Conservation (phyloP, 2,888 invertebrate species). For the Prenolepis imparis region DNA sequence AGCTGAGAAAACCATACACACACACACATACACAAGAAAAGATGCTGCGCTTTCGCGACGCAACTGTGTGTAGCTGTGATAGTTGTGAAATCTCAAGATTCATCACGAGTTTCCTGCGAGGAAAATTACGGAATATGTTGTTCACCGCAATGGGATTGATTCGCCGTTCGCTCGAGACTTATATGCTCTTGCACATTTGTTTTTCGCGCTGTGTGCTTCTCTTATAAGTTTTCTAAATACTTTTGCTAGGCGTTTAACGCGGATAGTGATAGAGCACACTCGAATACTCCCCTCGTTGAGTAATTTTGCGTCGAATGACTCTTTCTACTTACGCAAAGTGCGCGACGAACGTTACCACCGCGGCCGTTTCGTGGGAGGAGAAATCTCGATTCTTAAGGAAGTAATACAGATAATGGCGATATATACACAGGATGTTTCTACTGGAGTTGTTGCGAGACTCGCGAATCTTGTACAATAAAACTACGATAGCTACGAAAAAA, state of each 20-base stretch:
- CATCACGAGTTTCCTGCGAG: conserved; percentile 48
- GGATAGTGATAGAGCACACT: conserved; percentile 49
- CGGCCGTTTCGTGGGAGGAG: conserved; percentile 12
- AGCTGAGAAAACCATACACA: conserved; percentile 11
- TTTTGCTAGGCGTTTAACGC: conserved; percentile 62
- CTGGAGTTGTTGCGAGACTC: neutral
- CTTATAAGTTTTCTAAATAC: conserved; percentile 16
- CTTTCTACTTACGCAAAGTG: conserved; percentile 59
- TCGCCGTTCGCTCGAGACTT: neutral
- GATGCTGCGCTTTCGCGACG: conserved; percentile 32
- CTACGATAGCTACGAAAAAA: neutral
- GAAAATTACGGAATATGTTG: conserved; percentile 21
- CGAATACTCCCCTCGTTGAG: conserved; percentile 57
- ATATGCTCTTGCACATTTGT: neutral
- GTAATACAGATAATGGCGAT: neutral
- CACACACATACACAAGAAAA: neutral
- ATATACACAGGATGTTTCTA: neutral
- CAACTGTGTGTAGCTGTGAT: conserved; percentile 12
- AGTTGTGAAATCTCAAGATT: conserved; percentile 59
- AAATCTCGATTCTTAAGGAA: neutral
- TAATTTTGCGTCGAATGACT: conserved; percentile 56
- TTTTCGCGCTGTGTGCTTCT: neutral
- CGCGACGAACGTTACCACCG: conserved; percentile 57
- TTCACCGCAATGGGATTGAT: conserved; percentile 9
- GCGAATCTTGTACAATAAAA: neutral